Evolutionary conservation across 1,140 invertebrate genomes (phyloP).

Genomic region (Solenopsis fugax): DNA sequence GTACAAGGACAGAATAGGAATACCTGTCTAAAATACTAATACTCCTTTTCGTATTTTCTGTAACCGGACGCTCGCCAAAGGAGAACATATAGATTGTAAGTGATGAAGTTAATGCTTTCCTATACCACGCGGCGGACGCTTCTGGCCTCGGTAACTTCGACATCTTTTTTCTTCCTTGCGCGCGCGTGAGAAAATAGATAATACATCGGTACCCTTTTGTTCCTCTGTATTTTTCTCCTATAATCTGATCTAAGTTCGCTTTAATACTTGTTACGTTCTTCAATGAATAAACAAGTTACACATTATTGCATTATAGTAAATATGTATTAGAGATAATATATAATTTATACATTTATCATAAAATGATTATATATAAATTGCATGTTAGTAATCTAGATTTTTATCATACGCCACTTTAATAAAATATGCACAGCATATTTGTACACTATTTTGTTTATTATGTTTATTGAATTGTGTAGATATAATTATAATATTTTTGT

Average conservation of each 20-base stretch:
- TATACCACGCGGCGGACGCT: background rate
- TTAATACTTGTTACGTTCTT: background rate
- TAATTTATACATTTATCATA: constrained; percentile 4
- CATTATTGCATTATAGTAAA: constrained; percentile 16
- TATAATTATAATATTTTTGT: background rate
- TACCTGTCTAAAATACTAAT: constrained; percentile 51
- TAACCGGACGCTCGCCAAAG: background rate
- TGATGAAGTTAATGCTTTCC: constrained; percentile 47
- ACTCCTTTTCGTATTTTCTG: constrained; percentile 17
- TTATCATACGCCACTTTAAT: background rate
- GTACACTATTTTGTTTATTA: background rate
- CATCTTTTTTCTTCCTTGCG: background rate
- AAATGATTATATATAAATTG: background rate
- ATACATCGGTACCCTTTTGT: constrained; percentile 1
- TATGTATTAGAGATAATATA: constrained; percentile 13
- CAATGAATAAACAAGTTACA: background rate
- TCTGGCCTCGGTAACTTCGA: constrained; percentile 20
- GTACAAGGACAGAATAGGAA: constrained; percentile 18
- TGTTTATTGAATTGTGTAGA: background rate
- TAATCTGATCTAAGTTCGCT: background rate
- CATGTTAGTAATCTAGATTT: background rate
- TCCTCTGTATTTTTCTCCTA: constrained; percentile 2
- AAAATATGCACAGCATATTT: background rate
- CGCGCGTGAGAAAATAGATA: constrained; percentile 44
- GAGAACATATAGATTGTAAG: constrained; percentile 46